Percentiles rank a stretch among this genome's conserved stretches.
These are phyloP conservation scores for Aphidius ervi DNA, from an alignment of 1,140 invertebrate species.

Conservation along the genomic window DNA sequence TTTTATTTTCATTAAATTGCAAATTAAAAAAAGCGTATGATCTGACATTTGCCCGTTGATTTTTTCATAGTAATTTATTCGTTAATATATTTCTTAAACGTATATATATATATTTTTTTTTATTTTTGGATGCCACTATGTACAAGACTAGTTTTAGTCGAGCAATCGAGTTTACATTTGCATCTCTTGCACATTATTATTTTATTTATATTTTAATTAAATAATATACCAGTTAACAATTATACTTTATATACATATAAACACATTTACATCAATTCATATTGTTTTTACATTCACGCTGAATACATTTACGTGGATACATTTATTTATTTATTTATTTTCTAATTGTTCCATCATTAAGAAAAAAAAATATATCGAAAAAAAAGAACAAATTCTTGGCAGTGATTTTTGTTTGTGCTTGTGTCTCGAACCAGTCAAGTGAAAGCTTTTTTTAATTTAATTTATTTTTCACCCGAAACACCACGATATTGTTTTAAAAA, in stretches of 20 bases:
- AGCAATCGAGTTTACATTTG: conserved; percentile 37
- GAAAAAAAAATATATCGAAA: neutral
- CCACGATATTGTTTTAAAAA: neutral
- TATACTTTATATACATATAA: conserved; percentile 52
- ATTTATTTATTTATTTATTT: neutral
- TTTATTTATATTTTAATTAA: conserved; percentile 37
- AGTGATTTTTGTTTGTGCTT: conserved; percentile 9
- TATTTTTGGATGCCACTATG: conserved; percentile 39
- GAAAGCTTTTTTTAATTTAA: neutral
- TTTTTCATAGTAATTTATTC: neutral
- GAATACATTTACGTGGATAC: neutral
- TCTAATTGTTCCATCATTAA: neutral
- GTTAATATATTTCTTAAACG: conserved; percentile 13
- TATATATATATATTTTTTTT: conserved; percentile 20
- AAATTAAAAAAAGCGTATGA: conserved; percentile 19
- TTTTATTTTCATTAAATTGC: neutral
- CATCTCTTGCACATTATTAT: neutral
- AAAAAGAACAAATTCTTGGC: neutral
- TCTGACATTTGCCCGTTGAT: conserved; percentile 12
- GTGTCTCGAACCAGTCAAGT: neutral
- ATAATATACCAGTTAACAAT: conserved; percentile 37
- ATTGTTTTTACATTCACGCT: conserved; percentile 7
- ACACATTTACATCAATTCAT: conserved; percentile 48
- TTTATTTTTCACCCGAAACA: neutral
- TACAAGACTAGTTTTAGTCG: conserved; percentile 51